Evolutionary conservation across 2,113 vertebrate species (phyloP).

Genomic region (Gopherus flavomarginatus): DNA sequence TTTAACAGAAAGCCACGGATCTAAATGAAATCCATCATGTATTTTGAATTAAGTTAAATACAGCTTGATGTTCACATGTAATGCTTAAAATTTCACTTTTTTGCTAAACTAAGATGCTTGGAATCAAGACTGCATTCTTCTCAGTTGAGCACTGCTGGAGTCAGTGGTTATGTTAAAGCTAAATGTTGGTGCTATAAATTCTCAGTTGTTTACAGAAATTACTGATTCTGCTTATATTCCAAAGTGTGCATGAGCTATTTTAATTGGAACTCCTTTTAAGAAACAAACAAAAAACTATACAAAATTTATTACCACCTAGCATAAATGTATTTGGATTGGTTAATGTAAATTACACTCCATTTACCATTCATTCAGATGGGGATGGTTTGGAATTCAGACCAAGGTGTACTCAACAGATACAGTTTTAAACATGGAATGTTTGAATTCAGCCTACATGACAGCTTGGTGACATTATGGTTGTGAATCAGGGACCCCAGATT

Average conservation of each 20-base stretch:
- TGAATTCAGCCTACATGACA: slow-evolving; percentile 37
- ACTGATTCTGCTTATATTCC: slow-evolving; percentile 58
- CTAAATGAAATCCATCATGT: neutral
- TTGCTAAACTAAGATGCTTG: slow-evolving; percentile 28
- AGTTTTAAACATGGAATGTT: slow-evolving; percentile 19
- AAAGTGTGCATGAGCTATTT: slow-evolving; percentile 62
- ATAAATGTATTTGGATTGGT: slow-evolving; percentile 50
- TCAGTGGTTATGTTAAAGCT: slow-evolving; percentile 53
- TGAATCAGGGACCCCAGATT: slow-evolving; percentile 34
- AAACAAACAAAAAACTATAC: slow-evolving; percentile 23
- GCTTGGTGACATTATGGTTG: slow-evolving; percentile 40
- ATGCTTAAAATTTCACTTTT: slow-evolving; percentile 50
- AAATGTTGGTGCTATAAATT: slow-evolving; percentile 74
- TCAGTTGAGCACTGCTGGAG: slow-evolving; percentile 42
- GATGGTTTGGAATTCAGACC: slow-evolving; percentile 38
- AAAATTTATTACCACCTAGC: slow-evolving; percentile 49
- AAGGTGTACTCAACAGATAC: slow-evolving; percentile 44
- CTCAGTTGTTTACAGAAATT: slow-evolving; percentile 62
- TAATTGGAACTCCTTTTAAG: slow-evolving; percentile 51
- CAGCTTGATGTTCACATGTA: slow-evolving; percentile 38
- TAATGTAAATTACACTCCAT: slow-evolving; percentile 51
- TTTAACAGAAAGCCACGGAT: neutral
- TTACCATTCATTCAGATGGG: slow-evolving; percentile 56
- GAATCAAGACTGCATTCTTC: slow-evolving; percentile 25
- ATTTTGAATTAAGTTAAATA: slow-evolving; percentile 50